A percentile compares a stretch with the other conserved stretches of the same genome.
phyloP scores from a whole-genome alignment of 2,888 invertebrate species.

The Protonemura montana region DNA sequence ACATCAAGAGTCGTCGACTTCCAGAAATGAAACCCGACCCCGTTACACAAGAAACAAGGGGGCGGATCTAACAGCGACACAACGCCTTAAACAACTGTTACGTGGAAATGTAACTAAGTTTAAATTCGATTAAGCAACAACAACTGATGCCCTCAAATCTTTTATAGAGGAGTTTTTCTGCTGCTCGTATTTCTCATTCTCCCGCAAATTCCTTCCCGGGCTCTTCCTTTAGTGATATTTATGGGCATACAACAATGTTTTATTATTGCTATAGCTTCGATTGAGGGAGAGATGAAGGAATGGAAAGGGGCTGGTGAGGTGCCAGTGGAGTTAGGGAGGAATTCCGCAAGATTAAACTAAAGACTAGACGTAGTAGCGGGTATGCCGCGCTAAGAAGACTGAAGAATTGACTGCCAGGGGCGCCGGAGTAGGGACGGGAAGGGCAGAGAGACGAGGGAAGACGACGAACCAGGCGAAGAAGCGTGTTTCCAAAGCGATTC shows the following conservation, averaged over 20 bases:
- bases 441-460: slow-evolving; percentile 1
- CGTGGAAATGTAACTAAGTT: slow-evolving; percentile 46
- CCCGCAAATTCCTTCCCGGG: slow-evolving; percentile 22
- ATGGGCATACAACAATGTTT: slow-evolving; percentile 48
- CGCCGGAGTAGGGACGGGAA: background rate
- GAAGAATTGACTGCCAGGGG: slow-evolving; percentile 42
- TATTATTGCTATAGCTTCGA: slow-evolving; percentile 46
- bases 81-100: slow-evolving; percentile 41
- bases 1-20: background rate
- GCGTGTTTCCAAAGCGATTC: slow-evolving; percentile 21
- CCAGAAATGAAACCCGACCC: slow-evolving; percentile 16
- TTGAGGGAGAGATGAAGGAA: slow-evolving; percentile 42
- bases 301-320: slow-evolving; percentile 32
- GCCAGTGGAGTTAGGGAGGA: slow-evolving; percentile 40
- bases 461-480: background rate
- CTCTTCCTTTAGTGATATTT: slow-evolving; percentile 48
- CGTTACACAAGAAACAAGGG: slow-evolving; percentile 17
- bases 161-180: slow-evolving; percentile 25
- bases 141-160: slow-evolving; percentile 41
- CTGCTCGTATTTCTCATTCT: slow-evolving; percentile 15
- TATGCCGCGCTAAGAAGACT: slow-evolving; percentile 33
- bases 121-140: slow-evolving; percentile 47
- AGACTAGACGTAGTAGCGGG: slow-evolving; percentile 40
- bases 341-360: slow-evolving; percentile 49
- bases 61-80: slow-evolving; percentile 27